A percentile compares a stretch with the other conserved stretches of the same genome.
These are phyloP conservation scores for Protonemura montana DNA, from an alignment of 2,888 invertebrate genomes.

Conservation along the genomic window DNA sequence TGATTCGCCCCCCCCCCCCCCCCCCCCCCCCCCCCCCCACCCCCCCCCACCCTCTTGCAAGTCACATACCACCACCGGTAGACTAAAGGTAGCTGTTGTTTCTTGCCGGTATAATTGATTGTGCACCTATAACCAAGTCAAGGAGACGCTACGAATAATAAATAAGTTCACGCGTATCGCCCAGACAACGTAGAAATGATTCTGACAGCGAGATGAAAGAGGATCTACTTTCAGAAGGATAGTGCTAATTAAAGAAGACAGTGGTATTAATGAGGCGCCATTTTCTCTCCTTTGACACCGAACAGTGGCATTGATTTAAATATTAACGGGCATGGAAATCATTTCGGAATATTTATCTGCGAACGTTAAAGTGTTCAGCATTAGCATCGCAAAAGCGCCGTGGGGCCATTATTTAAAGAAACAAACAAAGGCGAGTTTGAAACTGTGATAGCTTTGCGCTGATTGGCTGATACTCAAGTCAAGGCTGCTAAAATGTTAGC, in stretches of 20 bases:
- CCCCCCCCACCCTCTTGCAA: too few relatives aligned
- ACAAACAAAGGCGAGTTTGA: background rate
- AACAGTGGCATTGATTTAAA: background rate
- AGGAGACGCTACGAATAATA: background rate
- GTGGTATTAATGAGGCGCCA: background rate
- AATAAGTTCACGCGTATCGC: background rate
- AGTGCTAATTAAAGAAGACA: slow-evolving; percentile 5
- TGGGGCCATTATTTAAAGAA: background rate
- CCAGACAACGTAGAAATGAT: background rate
- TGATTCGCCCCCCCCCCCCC: too few relatives aligned
- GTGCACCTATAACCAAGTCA: background rate
- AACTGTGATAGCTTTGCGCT: too few relatives aligned
- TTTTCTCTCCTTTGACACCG: background rate
- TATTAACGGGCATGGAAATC: background rate
- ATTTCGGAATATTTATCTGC: background rate
- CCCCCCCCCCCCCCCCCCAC: too few relatives aligned
- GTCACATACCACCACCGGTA: too few relatives aligned
- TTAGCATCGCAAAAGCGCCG: background rate
- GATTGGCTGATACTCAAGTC: too few relatives aligned
- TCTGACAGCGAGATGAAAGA: background rate
- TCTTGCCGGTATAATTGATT: background rate
- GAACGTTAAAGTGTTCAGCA: background rate
- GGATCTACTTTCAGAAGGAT: background rate
- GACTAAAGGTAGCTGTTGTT: background rate
- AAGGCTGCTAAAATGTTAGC: too few relatives aligned